These are phyloP conservation scores for Cyclargus thomasi DNA, from an alignment of 1,140 invertebrate species.

Conservation along the genomic window DNA sequence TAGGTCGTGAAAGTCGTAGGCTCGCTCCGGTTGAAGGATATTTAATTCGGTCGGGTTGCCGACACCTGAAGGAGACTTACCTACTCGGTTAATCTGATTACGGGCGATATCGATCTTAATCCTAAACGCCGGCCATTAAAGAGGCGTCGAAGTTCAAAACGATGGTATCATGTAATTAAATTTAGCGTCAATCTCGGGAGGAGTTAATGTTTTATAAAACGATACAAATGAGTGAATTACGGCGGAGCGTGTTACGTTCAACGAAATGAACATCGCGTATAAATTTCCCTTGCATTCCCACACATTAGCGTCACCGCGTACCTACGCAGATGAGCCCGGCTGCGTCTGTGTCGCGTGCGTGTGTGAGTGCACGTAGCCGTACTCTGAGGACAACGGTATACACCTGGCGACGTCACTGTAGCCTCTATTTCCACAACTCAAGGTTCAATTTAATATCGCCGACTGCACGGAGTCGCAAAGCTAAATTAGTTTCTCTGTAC, in stretches of 20 bases:
- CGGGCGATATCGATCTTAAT: not conserved
- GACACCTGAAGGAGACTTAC: not conserved
- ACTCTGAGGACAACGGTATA: slow-evolving; percentile 28
- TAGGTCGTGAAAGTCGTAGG: not conserved
- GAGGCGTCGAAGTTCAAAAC: not conserved
- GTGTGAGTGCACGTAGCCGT: slow-evolving; percentile 53
- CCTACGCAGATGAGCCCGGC: slow-evolving; percentile 41
- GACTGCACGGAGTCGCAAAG: slow-evolving; percentile 22
- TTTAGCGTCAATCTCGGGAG: slow-evolving; percentile 53
- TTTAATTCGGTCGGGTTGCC: not conserved
- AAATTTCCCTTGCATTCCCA: slow-evolving; percentile 69
- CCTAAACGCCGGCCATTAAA: not conserved
- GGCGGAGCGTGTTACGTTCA: slow-evolving; percentile 36
- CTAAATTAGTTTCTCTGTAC: slow-evolving; percentile 61
- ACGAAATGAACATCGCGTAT: slow-evolving; percentile 63
- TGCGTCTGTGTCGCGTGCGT: slow-evolving; percentile 31
- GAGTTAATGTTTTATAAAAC: slow-evolving; percentile 58
- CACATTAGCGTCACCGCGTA: slow-evolving; percentile 50
- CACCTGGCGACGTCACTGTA: not conserved
- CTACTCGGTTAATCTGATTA: not conserved
- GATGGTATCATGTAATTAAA: slow-evolving; percentile 30
- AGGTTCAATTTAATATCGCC: slow-evolving; percentile 6
- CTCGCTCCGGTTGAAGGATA: not conserved
- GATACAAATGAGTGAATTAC: slow-evolving; percentile 52
- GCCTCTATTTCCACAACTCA: slow-evolving; percentile 21